Percentiles rank a stretch among this genome's conserved stretches.
Evolutionary conservation across 2,113 vertebrate genomes (phyloP).

Genomic region (Uropsilus gracilis): DNA sequence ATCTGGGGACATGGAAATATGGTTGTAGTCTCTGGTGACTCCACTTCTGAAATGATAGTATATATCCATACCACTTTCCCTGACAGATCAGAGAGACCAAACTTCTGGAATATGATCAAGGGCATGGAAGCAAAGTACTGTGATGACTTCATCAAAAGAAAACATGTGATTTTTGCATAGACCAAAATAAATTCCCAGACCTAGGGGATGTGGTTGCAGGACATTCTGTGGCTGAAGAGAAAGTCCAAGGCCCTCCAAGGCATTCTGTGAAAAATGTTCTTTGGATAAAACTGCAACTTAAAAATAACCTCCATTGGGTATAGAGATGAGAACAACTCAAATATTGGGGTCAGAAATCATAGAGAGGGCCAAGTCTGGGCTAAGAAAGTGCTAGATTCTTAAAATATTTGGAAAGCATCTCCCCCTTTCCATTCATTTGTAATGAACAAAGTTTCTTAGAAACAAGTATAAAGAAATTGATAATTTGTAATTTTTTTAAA

Average conservation of each 20-base stretch:
- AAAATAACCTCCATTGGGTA: conserved; percentile 68
- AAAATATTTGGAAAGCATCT: neutral
- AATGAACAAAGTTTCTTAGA: neutral
- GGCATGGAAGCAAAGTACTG: conserved; percentile 41
- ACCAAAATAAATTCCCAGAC: conserved; percentile 63
- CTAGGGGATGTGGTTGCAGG: neutral
- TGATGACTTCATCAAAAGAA: conserved; percentile 57
- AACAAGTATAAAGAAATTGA: neutral
- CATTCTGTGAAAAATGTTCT: conserved; percentile 52
- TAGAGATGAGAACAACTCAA: conserved; percentile 36
- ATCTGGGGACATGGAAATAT: neutral
- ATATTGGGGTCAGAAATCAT: conserved; percentile 39
- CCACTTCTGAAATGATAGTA: neutral
- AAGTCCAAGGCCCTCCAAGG: conserved; percentile 62
- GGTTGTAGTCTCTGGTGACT: neutral
- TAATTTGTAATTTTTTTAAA: conserved; percentile 13
- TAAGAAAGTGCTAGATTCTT: conserved; percentile 44
- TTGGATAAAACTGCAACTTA: conserved; percentile 68
- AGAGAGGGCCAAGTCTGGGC: conserved; percentile 37
- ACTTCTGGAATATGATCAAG: conserved; percentile 34
- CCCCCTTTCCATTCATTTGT: neutral
- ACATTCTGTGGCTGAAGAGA: conserved; percentile 34
- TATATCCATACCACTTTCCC: neutral
- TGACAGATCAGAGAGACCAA: neutral
- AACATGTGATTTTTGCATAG: conserved; percentile 40